A percentile compares a stretch with the other conserved stretches of the same genome.
These are phyloP conservation scores for Phainopepla nitens DNA, from an alignment of 2,113 vertebrate genomes.

Conservation along the genomic window DNA sequence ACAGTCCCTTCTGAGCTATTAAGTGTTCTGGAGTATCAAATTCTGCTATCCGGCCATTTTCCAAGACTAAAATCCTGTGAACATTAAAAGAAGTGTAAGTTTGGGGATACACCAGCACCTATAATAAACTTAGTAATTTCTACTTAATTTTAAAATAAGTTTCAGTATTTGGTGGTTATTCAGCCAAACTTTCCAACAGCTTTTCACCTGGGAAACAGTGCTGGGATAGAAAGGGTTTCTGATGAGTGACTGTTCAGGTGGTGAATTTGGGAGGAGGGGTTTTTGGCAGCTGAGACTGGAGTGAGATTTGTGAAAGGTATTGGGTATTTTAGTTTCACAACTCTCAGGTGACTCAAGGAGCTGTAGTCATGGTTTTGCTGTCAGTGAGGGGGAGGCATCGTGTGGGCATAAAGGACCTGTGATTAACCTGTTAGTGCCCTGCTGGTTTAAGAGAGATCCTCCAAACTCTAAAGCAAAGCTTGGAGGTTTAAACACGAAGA, in stretches of 20 bases:
- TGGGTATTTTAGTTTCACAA: not conserved
- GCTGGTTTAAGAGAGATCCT: not conserved
- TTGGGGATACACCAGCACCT: not conserved
- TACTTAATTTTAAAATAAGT: not conserved
- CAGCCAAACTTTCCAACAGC: not conserved
- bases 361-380: not conserved
- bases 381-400: accelerated
- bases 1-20: conserved; percentile 84
- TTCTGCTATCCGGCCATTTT: conserved; percentile 85
- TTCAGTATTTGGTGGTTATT: not conserved
- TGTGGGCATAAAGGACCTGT: not conserved
- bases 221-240: not conserved
- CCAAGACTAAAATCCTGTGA: conserved; percentile 90
- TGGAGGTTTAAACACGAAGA: not conserved
- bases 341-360: not conserved
- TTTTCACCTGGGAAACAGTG: not conserved
- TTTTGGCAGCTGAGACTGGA: not conserved
- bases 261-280: not conserved
- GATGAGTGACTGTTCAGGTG: not conserved
- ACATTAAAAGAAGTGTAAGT: not conserved
- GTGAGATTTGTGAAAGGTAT: not conserved
- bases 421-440: not conserved
- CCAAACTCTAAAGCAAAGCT: not conserved
- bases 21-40: conserved; percentile 84
- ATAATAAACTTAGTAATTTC: not conserved